Evolutionary conservation across 2,888 invertebrate genomes (phyloP).

Genomic region (Dioctria linearis): DNA sequence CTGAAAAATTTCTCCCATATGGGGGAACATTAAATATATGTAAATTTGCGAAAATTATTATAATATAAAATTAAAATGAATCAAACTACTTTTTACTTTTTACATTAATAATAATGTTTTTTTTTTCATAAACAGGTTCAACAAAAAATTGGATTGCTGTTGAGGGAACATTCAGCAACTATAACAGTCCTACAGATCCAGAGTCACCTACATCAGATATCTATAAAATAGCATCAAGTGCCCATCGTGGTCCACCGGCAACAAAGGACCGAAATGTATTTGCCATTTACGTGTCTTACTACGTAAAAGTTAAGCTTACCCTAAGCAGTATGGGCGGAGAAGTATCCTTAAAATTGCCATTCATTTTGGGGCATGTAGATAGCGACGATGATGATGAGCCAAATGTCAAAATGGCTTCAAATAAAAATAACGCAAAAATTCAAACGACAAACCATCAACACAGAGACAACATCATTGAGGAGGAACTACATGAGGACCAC

Average conservation of each 20-base stretch:
- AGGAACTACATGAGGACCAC: conserved; percentile 55
- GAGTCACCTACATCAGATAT: conserved; percentile 58
- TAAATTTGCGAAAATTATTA: no score
- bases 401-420: conserved; percentile 7
- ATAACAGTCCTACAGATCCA: conserved; percentile 54
- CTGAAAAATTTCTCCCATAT: no score
- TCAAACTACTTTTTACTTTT: no score
- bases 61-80: no score
- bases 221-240: conserved; percentile 63
- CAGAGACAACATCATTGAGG: conserved; percentile 56
- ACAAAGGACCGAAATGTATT: conserved; percentile 77
- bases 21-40: no score
- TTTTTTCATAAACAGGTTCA: conserved; percentile 72
- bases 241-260: conserved; percentile 62
- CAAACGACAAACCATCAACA: conserved; percentile 29
- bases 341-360: conserved; percentile 82
- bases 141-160: conserved; percentile 91
- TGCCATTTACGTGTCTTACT: conserved; percentile 89
- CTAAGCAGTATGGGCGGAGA: conserved; percentile 85
- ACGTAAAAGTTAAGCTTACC: conserved; percentile 85
- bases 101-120: not conserved
- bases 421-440: conserved; percentile 29
- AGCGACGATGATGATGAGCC: conserved; percentile 55
- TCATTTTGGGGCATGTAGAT: conserved; percentile 78
- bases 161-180: conserved; percentile 76